A percentile compares a stretch with the other conserved stretches of the same genome.
Conservation (phyloP, 1,140 invertebrate genomes). For the Liolophura sinensis region DNA sequence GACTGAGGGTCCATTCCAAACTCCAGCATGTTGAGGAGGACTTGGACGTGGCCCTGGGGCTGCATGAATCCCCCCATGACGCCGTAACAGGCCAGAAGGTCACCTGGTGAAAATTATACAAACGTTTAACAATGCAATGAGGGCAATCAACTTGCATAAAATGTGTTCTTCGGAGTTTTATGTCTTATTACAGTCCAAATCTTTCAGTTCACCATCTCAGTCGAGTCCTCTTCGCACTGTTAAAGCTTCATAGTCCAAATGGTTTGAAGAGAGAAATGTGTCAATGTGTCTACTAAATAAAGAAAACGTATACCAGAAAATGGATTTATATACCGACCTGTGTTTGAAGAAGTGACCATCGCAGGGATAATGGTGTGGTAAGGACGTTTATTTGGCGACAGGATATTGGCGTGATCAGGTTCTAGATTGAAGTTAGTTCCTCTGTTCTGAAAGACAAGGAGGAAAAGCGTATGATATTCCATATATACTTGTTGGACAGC, state of each 20-base stretch:
- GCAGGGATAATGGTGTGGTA: conserved; percentile 60
- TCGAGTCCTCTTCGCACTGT: no score
- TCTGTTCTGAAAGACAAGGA: conserved; percentile 37
- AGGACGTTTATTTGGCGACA: conserved; percentile 47
- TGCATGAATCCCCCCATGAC: conserved; percentile 60
- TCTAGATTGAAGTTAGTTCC: conserved; percentile 45
- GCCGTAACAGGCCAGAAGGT: conserved; percentile 49
- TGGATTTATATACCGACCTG: conserved; percentile 19
- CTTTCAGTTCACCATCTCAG: no score
- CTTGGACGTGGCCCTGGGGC: conserved; percentile 60
- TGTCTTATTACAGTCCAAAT: no score
- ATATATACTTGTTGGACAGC: background rate
- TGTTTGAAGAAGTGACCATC: conserved; percentile 45
- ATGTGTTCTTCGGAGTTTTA: no score
- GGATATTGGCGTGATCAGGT: conserved; percentile 41
- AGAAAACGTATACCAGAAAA: no score
- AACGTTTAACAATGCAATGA: background rate
- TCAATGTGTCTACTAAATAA: no score
- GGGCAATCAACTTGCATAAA: background rate
- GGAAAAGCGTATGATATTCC: background rate
- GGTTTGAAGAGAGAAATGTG: no score
- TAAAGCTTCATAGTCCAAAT: no score
- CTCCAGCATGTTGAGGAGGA: conserved; percentile 58
- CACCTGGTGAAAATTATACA: conserved; percentile 20
- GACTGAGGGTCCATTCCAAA: conserved; percentile 59